Evolutionary conservation across 2,888 invertebrate genomes (phyloP).

Genomic region (Quadroppia sp.): DNA sequence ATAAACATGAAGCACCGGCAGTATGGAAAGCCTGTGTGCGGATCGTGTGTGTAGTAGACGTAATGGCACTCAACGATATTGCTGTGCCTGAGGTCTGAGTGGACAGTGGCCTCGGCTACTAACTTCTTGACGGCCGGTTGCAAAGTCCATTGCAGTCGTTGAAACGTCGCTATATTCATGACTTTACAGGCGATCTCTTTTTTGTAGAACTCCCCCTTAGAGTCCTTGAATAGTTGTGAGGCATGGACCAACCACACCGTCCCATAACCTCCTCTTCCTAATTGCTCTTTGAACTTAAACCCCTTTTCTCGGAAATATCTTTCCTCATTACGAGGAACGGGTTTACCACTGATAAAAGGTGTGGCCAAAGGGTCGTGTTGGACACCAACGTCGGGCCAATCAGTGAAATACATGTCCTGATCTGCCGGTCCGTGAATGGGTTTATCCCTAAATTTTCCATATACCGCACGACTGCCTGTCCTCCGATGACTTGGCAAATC

Average conservation of each 20-base stretch:
- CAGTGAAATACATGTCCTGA: not conserved
- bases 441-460: not conserved
- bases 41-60: no score
- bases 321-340: not conserved
- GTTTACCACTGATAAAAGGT: no score
- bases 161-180: no score
- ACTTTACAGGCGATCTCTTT: not conserved
- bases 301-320: not conserved
- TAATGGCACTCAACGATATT: no score
- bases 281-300: not conserved
- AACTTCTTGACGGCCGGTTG: no score
- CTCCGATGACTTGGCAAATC: no score
- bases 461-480: not conserved
- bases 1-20: no score
- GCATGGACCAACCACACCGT: not conserved
- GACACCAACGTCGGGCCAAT: not conserved
- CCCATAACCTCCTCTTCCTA: not conserved
- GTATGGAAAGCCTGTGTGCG: no score
- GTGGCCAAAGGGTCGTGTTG: not conserved
- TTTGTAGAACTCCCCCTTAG: not conserved
- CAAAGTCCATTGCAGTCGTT: no score
- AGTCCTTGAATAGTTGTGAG: not conserved
- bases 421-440: not conserved
- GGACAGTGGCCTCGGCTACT: no score
- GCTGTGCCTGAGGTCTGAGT: not conserved